These are phyloP conservation scores for Tenodera sinensis DNA, from an alignment of 2,888 invertebrate species.

Conservation along the genomic window DNA sequence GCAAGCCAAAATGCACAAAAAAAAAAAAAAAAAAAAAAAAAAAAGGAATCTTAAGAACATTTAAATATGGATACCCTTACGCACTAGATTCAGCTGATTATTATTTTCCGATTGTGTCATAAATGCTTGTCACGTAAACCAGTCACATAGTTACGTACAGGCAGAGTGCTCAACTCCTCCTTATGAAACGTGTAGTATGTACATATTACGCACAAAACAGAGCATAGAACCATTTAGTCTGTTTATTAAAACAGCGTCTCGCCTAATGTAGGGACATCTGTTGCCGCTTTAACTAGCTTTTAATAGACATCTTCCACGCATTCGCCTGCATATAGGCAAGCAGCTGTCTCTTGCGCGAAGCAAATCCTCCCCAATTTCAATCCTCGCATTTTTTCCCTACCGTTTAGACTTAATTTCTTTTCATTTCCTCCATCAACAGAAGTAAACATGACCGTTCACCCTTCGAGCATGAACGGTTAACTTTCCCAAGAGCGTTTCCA, in stretches of 20 bases:
- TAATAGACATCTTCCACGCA: background rate
- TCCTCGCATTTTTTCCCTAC: background rate
- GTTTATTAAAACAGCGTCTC: background rate
- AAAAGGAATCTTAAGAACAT: no score
- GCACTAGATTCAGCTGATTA: no score
- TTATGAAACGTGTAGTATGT: no score
- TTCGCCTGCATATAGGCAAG: background rate
- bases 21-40: no score
- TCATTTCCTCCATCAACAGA: background rate
- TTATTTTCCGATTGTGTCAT: no score
- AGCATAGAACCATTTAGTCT: no score
- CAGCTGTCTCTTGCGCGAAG: background rate
- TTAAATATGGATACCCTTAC: no score
- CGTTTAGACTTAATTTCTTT: background rate
- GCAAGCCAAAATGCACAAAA: no score
- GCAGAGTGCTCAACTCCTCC: no score
- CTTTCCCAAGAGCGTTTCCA: background rate
- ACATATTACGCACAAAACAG: no score
- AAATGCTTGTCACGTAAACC: no score
- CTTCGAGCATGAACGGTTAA: background rate
- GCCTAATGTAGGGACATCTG: background rate
- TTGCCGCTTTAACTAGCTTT: background rate
- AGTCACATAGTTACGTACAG: no score
- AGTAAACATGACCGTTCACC: background rate
- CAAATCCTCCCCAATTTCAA: background rate